Percentiles rank a stretch among this genome's conserved stretches.
These are phyloP conservation scores for Copsychus sechellarum DNA, from an alignment of 2,113 vertebrate species.

Conservation along the genomic window DNA sequence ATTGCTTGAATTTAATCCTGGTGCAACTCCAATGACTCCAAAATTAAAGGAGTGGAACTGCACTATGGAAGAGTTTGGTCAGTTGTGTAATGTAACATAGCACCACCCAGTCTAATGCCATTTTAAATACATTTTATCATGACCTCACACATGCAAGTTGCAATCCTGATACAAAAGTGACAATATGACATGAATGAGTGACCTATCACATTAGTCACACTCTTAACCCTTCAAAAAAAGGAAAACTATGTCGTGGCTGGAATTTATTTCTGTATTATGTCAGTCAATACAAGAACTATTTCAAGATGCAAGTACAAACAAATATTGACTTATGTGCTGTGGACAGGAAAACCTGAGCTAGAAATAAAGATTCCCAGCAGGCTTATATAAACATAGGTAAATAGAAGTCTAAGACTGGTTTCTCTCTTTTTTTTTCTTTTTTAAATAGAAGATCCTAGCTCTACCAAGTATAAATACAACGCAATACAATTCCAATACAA, in stretches of 20 bases:
- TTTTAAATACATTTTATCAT: conserved; percentile 58
- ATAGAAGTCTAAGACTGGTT: conserved; percentile 24
- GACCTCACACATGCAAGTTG: conserved; percentile 59
- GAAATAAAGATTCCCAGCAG: conserved; percentile 56
- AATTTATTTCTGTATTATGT: conserved; percentile 45
- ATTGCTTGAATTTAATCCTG: conserved; percentile 4
- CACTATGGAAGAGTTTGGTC: conserved; percentile 27
- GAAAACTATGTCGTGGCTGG: neutral
- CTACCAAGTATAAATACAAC: conserved; percentile 50
- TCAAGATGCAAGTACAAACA: conserved; percentile 67
- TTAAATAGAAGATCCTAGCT: conserved; percentile 24
- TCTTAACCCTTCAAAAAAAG: neutral
- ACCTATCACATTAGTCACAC: conserved; percentile 2
- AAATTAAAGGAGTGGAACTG: neutral
- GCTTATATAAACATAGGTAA: conserved; percentile 37
- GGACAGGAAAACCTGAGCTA: conserved; percentile 56
- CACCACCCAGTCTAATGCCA: conserved; percentile 33
- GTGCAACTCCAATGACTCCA: neutral
- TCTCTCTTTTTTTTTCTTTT: neutral
- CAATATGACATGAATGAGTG: neutral
- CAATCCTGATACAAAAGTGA: conserved; percentile 44
- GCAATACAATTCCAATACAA: conserved; percentile 53
- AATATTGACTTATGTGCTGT: conserved; percentile 61
- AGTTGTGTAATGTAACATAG: neutral
- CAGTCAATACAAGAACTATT: conserved; percentile 52